Conservation (phyloP, 2,888 invertebrate genomes). For the Thecocarcelia acutangulata region DNA sequence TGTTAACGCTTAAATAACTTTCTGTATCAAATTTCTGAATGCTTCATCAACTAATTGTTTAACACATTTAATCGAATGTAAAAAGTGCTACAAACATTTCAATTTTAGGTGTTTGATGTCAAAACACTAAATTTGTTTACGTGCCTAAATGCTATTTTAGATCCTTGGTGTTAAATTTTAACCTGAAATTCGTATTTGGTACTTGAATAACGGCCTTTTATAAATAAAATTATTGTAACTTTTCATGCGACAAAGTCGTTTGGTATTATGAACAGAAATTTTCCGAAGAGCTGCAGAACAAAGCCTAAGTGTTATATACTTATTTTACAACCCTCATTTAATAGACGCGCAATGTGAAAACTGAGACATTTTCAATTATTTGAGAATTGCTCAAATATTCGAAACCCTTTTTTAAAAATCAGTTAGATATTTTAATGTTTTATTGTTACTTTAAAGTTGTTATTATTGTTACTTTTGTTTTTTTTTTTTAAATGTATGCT, state of each 20-base stretch:
- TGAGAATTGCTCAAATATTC: conserved; percentile 31
- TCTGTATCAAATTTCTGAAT: conserved; percentile 62
- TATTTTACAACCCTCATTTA: conserved; percentile 22
- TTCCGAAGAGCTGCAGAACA: not conserved
- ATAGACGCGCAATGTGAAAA: conserved; percentile 2
- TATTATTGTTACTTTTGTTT: conserved; percentile 17
- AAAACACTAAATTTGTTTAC: conserved; percentile 56
- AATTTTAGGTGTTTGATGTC: conserved; percentile 47
- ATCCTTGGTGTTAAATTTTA: conserved; percentile 14
- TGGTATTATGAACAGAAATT: too few species aligned
- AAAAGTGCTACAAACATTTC: conserved; percentile 43
- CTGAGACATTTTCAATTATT: conserved; percentile 21
- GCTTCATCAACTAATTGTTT: conserved; percentile 64
- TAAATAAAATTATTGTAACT: not conserved
- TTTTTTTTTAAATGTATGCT: conserved; percentile 4
- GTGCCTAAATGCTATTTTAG: conserved; percentile 45
- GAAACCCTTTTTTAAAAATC: conserved; percentile 34
- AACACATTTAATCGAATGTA: conserved; percentile 29
- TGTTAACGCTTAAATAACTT: conserved; percentile 44
- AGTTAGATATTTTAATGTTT: conserved; percentile 50
- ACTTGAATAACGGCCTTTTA: not conserved
- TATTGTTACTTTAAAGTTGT: conserved; percentile 47
- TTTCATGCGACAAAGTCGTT: too few species aligned
- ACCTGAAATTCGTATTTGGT: conserved; percentile 7
- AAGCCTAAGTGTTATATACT: not conserved